These are phyloP conservation scores for Tragelaphus imberbis DNA, from an alignment of 2,113 vertebrate genomes.

Conservation along the genomic window DNA sequence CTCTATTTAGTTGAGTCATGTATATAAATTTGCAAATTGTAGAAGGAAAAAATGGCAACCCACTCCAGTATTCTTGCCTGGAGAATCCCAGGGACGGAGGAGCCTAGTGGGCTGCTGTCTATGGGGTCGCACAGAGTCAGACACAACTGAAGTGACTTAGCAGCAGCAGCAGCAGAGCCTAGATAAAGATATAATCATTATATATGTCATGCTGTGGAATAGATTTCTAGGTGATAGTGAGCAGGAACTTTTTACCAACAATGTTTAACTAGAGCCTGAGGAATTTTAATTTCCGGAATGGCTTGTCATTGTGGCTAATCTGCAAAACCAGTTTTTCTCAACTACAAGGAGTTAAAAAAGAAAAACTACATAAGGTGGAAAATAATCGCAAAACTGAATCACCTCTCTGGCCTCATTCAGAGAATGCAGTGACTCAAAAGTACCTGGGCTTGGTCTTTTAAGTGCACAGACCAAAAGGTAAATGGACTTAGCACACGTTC, in stretches of 20 bases:
- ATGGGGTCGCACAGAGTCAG: no score
- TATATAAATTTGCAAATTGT: neutral
- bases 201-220: neutral
- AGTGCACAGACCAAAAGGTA: neutral
- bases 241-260: neutral
- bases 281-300: neutral
- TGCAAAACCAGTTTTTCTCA: neutral
- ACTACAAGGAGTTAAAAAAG: neutral
- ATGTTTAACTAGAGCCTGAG: neutral
- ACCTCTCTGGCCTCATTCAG: neutral
- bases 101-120: no score
- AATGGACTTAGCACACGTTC: neutral
- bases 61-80: no score
- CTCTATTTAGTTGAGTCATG: neutral
- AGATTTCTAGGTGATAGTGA: conserved; percentile 3
- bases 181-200: neutral
- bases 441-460: neutral
- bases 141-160: no score
- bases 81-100: no score
- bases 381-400: neutral
- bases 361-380: neutral
- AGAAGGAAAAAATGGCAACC: neutral
- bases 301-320: neutral
- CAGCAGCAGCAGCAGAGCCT: neutral
- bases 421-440: neutral